These are phyloP conservation scores for Odontomachus brunneus DNA, from an alignment of 1,140 invertebrate species.

Conservation along the genomic window DNA sequence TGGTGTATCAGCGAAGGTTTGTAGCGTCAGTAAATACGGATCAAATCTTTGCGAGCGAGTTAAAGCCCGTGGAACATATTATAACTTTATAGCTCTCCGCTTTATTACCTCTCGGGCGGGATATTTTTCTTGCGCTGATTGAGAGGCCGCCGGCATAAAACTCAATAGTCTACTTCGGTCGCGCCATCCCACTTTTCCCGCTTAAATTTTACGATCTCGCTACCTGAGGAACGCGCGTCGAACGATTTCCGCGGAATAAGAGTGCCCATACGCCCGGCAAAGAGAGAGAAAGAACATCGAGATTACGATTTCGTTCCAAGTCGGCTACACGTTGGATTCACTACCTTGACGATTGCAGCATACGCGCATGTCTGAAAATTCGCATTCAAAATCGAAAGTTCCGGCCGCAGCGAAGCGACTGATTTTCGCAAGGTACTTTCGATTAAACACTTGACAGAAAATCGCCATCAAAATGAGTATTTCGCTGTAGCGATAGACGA, in stretches of 20 bases:
- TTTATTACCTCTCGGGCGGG: constrained; percentile 9
- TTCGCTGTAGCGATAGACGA: neutral
- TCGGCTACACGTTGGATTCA: constrained; percentile 22
- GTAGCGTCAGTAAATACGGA: constrained; percentile 29
- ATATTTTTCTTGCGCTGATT: constrained; percentile 51
- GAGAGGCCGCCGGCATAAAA: constrained; percentile 59
- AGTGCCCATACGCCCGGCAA: neutral
- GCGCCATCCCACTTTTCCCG: constrained; percentile 27
- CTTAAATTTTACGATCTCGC: constrained; percentile 46
- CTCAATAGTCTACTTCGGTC: constrained; percentile 14
- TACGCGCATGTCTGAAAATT: constrained; percentile 6
- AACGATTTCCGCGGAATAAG: constrained; percentile 44
- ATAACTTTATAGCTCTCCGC: constrained; percentile 37
- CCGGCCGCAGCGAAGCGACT: neutral
- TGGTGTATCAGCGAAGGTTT: neutral
- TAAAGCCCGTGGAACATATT: constrained; percentile 24
- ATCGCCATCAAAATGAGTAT: constrained; percentile 27
- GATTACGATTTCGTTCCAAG: constrained; percentile 56
- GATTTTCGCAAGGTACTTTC: neutral
- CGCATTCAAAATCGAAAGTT: constrained; percentile 25
- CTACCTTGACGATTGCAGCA: neutral
- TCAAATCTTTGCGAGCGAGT: neutral
- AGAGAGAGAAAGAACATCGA: neutral
- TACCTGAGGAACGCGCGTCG: neutral
- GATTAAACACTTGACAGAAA: constrained; percentile 3